phyloP scores from a whole-genome alignment of 2,797 vertebrate genomes.

The Acanthurus tractus region DNA sequence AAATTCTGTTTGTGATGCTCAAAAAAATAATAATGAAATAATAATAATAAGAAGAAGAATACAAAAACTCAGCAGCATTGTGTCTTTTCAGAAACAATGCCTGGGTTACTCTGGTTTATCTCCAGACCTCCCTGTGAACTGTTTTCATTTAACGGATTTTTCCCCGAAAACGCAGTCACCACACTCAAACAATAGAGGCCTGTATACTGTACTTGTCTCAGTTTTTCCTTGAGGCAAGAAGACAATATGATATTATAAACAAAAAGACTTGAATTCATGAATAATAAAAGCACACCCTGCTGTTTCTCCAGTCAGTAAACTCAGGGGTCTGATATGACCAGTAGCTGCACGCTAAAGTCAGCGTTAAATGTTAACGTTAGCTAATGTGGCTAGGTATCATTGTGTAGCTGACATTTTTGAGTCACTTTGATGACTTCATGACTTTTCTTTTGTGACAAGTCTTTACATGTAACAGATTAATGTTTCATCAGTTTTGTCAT shows the following conservation, averaged over 20 bases:
- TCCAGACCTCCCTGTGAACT: slow-evolving; percentile 41
- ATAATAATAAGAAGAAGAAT: not conserved
- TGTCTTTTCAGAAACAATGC: slow-evolving; percentile 23
- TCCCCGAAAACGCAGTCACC: slow-evolving; percentile 4
- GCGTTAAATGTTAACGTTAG: not conserved
- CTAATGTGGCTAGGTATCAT: not conserved
- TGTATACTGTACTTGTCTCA: not conserved
- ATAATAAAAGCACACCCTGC: slow-evolving; percentile 5
- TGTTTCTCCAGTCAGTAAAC: not conserved
- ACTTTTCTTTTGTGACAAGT: not conserved
- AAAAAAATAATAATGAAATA: slow-evolving; percentile 39
- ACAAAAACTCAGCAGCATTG: slow-evolving; percentile 9
- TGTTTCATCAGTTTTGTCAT: not conserved
- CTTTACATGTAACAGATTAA: not conserved
- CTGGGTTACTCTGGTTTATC: slow-evolving; percentile 28
- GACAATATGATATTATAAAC: slow-evolving; percentile 1
- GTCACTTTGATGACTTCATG: no score
- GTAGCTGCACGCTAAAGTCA: not conserved
- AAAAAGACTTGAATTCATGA: slow-evolving; percentile 3
- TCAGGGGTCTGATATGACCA: not conserved
- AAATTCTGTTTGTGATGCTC: slow-evolving; percentile 29
- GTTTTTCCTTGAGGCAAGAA: slow-evolving; percentile 14
- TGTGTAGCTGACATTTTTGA: not conserved
- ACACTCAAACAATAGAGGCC: slow-evolving; percentile 23
- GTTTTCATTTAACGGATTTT: slow-evolving; percentile 36